Evolutionary conservation across 1,140 invertebrate species (phyloP), one percentile per base, ranked within the genome.

Genomic region (Lucilia sericata): DNA sequence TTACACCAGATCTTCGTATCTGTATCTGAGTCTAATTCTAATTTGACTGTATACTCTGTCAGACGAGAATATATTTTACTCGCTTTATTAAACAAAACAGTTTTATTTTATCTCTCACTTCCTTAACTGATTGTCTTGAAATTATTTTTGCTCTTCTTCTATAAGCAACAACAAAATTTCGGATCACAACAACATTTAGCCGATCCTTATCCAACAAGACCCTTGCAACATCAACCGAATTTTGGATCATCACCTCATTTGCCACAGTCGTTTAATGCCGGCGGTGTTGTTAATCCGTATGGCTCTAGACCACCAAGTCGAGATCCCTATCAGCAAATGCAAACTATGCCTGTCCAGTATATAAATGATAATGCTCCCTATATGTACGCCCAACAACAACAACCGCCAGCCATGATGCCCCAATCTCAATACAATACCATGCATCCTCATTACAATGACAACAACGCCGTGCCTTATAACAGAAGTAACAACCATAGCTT

Each of bases 191-290:
- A 93, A 91, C 93, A 94, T 89, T 90, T 94, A 85, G 88, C 91
- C 86, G 87, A 88, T 60, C 88, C 89, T 75, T 88, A 88, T 85
- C 88, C 89, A 84, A 88, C 88, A 83, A 82, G 88, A 74, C 85
- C 87, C 76, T 87, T 91, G 86, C 90, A 90, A 85, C 88, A 91
- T 65, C 85, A 88, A 70, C 85, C 91, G 87, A 90, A 87, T 85
- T 94, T 93, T 91, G 93, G 93, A 84, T 94, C 93, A 86, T 92
- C 93, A 85, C 93, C 93, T 86, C 93, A 94, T 91, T 90, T 93
- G 85, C 92, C 93, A 87, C 90, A 91, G 86, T 87, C 88, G 88
- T 87, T 88, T 86, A 88, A 87, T 86, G 84, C 87, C 55, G 47
- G 76, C 51, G 47, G 34, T 47, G n/a, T 42, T n/a, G 87, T 91